These are phyloP conservation scores for Paradoxurus hermaphroditus DNA, from an alignment of 2,113 vertebrate genomes.

Conservation along the genomic window DNA sequence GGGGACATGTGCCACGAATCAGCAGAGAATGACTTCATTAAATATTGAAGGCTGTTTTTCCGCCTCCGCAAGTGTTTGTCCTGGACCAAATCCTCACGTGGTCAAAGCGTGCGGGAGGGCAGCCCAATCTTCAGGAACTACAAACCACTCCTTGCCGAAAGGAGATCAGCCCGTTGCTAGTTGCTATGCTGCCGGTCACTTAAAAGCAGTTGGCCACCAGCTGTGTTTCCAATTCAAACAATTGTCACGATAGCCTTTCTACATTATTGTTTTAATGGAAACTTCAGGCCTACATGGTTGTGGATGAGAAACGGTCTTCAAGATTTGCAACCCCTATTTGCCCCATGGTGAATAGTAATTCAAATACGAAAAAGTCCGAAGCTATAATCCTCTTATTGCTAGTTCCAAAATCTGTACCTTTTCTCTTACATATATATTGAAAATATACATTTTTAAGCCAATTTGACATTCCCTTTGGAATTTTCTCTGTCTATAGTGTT, in stretches of 20 bases:
- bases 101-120: background rate
- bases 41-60: background rate
- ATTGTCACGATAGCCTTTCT: background rate
- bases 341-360: background rate
- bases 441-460: background rate
- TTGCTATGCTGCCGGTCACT: rapidly evolving
- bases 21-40: background rate
- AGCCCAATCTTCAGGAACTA: background rate
- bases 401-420: background rate
- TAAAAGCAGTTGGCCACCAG: background rate
- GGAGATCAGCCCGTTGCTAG: rapidly evolving
- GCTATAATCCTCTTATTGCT: background rate
- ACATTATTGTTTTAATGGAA: background rate
- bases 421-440: background rate
- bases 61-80: background rate
- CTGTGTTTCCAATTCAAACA: background rate
- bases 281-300: background rate
- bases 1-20: background rate
- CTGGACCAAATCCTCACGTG: background rate
- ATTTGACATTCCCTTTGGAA: background rate
- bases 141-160: background rate
- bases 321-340: background rate
- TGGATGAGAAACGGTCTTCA: background rate
- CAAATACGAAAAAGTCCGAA: background rate
- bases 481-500: background rate